Percentiles rank a stretch among this genome's conserved stretches.
These are phyloP conservation scores for Dynastes grantii DNA, from an alignment of 2,888 invertebrate species.

Conservation along the genomic window DNA sequence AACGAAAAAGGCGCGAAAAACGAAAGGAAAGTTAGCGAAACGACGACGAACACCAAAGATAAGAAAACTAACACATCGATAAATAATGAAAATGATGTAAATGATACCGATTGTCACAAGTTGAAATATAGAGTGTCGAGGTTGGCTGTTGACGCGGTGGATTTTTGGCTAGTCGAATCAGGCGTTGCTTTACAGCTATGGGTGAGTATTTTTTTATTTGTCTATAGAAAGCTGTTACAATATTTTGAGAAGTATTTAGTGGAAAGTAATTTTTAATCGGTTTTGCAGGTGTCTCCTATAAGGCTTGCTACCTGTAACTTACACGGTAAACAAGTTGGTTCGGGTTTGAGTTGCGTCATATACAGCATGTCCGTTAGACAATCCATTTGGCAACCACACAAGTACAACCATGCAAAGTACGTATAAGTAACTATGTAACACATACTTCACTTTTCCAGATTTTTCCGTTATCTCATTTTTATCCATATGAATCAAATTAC, in stretches of 20 bases:
- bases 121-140: constrained; percentile 95
- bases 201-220: constrained; percentile 22
- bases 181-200: constrained; percentile 51
- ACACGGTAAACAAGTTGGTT: constrained; percentile 93
- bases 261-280: constrained; percentile 30
- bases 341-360: constrained; percentile 89
- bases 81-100: constrained; percentile 57
- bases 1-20: constrained; percentile 45
- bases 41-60: constrained; percentile 50
- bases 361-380: constrained; percentile 68
- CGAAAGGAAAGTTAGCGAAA: constrained; percentile 55
- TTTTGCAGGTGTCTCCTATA: constrained; percentile 83
- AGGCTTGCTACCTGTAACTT: constrained; percentile 93
- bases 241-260: background rate
- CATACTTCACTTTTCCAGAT: too few relatives aligned
- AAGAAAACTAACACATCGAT: constrained; percentile 48
- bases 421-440: constrained; percentile 18
- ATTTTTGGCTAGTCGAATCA: constrained; percentile 89
- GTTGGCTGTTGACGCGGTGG: constrained; percentile 89
- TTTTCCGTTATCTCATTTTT: background rate
- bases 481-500: background rate
- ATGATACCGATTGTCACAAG: constrained; percentile 64
- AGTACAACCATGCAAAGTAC: constrained; percentile 68
- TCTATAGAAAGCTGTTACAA: too few relatives aligned
- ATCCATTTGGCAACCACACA: constrained; percentile 68